Conservation (phyloP, 2,113 vertebrate genomes). For the Gopherus flavomarginatus region DNA sequence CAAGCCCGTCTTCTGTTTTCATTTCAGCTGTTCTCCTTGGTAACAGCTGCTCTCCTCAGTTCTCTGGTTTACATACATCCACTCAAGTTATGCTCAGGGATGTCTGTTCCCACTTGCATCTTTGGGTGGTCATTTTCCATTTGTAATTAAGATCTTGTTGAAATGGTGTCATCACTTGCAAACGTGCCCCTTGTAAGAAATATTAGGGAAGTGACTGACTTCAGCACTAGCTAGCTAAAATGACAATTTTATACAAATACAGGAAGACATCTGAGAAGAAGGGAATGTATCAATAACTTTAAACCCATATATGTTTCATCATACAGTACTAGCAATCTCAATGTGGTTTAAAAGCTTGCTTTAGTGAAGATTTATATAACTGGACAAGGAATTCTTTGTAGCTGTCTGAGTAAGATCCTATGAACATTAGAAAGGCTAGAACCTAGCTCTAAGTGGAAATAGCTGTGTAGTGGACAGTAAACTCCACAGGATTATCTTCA, state of each 20-base stretch:
- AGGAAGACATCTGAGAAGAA: background rate
- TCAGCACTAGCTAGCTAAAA: background rate
- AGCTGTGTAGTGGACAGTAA: background rate
- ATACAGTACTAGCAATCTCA: background rate
- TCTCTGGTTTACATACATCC: constrained; percentile 3
- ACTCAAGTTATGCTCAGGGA: background rate
- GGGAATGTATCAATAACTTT: background rate
- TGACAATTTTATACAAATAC: background rate
- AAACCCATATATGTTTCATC: background rate
- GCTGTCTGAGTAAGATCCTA: background rate
- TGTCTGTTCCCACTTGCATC: background rate
- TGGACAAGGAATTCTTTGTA: background rate
- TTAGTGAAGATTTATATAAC: background rate
- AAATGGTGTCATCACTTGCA: background rate
- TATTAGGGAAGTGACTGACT: background rate
- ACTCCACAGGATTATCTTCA: background rate
- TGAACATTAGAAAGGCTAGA: background rate
- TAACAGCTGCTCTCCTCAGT: constrained; percentile 75
- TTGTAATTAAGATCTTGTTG: background rate
- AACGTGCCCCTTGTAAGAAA: background rate
- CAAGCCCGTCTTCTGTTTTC: constrained; percentile 75
- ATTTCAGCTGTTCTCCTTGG: constrained; percentile 74
- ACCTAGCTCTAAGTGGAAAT: background rate
- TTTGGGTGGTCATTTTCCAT: background rate
- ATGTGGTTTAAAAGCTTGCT: background rate